Percentiles rank a stretch among this genome's conserved stretches.
These are phyloP conservation scores for Coracopsis vasa DNA, from an alignment of 2,113 vertebrate species.

Conservation along the genomic window DNA sequence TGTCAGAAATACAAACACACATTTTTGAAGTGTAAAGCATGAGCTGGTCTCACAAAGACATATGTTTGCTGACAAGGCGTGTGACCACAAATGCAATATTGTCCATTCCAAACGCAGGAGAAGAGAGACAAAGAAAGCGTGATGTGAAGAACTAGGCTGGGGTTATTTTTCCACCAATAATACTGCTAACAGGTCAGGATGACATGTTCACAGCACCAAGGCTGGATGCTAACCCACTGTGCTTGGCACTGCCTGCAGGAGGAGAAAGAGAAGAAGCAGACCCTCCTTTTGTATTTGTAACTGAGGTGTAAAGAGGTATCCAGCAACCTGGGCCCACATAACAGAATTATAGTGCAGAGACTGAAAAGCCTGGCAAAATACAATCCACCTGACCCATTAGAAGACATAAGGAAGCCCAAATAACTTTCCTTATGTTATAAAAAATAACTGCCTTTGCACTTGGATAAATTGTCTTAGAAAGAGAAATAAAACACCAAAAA, in stretches of 20 bases:
- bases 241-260: not conserved
- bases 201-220: not conserved
- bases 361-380: not conserved
- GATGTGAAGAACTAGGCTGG: not conserved
- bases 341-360: not conserved
- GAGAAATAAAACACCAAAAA: not conserved
- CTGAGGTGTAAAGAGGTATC: not conserved
- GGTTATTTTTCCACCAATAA: not conserved
- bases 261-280: not conserved
- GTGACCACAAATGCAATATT: not conserved
- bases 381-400: not conserved
- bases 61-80: conserved; percentile 48
- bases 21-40: conserved; percentile 5
- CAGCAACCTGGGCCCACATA: not conserved
- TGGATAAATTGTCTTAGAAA: not conserved
- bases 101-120: not conserved
- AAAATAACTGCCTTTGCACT: not conserved
- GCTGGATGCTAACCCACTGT: not conserved
- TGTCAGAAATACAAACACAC: not conserved
- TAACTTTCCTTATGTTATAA: not conserved
- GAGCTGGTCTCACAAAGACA: not conserved
- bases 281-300: not conserved
- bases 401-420: not conserved
- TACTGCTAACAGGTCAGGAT: not conserved
- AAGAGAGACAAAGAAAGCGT: not conserved